Evolutionary conservation across 2,888 invertebrate species (phyloP), one percentile per base, ranked within the genome.

Genomic region (Platycheirus albimanus): DNA sequence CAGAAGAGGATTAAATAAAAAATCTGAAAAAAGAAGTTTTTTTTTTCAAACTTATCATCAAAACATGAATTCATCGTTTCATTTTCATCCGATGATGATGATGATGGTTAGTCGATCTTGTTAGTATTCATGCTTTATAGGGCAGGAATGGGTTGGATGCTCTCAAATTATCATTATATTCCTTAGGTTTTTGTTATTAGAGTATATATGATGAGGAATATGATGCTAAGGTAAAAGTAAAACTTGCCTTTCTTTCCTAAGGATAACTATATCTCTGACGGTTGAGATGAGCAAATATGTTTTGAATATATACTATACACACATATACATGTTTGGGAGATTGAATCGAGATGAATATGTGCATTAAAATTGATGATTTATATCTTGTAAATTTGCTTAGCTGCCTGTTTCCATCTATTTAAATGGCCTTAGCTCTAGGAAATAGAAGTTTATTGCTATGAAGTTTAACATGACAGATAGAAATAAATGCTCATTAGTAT

Each of bases 41-140:
- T 43, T 56, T 63, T 47, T 36, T 19, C 45, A 51, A 77, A 77
- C 63, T 77, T 81, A 81, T 67, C 71, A 77, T 67, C 72, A 61
- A 72, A 83, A 77, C 64, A 69, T 69, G 69, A 83, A 83, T 78
- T 83, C 83, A 83, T 74, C 78, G 72, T 74, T 83, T 74, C 78
- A 83, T 64, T 78, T 61, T 43, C 30, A 61, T 61, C n/a, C 45
- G 13, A 41, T 58, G 28, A 30, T 43, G 15, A 58, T 41, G 41
- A 58, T 63, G 74, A 83, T 83, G 72, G 67, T 69, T 74, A 72
- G 63, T 69, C 83, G 64, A 83, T 78, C 54, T 38, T 69, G 67
- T 63, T 61, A 41, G 52, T 47, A 15, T 52, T 36, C 41, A 45
- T 33, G 20, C 11, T 19, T 15, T 36, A 52, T 52, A 11, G 8